Percentiles rank a stretch among this genome's conserved stretches.
Conservation (phyloP, 2,113 vertebrate genomes). For the Promerops cafer region DNA sequence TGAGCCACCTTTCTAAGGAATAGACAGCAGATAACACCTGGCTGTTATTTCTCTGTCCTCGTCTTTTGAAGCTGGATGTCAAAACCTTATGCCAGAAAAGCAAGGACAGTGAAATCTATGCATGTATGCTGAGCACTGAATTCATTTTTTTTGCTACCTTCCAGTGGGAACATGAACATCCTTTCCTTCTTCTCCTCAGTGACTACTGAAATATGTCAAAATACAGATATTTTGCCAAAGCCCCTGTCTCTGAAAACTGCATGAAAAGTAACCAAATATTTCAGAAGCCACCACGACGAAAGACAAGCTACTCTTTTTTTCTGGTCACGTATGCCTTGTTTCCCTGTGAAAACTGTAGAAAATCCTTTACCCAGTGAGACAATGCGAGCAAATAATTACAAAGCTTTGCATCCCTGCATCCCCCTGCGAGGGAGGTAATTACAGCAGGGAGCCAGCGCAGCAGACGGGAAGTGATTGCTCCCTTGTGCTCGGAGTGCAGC, state of each 20-base stretch:
- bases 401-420: background rate
- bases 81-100: background rate
- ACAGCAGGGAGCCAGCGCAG: fast-evolving
- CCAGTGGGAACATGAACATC: background rate
- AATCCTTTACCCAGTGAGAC: background rate
- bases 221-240: background rate
- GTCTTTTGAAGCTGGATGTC: background rate
- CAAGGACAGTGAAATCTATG: background rate
- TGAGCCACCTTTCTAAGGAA: background rate
- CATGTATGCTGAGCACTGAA: background rate
- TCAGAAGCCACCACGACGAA: background rate
- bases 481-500: background rate
- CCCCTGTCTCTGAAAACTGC: background rate
- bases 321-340: fast-evolving
- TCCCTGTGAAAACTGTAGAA: fast-evolving
- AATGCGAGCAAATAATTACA: background rate
- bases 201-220: background rate
- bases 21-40: background rate
- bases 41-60: background rate
- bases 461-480: background rate
- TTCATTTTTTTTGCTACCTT: background rate
- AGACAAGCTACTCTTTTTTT: background rate
- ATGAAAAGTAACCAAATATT: background rate
- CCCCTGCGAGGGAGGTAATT: background rate
- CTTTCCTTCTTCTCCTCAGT: background rate